phyloP scores from a whole-genome alignment of 2,888 invertebrate genomes.

The Cosmia trapezina region DNA sequence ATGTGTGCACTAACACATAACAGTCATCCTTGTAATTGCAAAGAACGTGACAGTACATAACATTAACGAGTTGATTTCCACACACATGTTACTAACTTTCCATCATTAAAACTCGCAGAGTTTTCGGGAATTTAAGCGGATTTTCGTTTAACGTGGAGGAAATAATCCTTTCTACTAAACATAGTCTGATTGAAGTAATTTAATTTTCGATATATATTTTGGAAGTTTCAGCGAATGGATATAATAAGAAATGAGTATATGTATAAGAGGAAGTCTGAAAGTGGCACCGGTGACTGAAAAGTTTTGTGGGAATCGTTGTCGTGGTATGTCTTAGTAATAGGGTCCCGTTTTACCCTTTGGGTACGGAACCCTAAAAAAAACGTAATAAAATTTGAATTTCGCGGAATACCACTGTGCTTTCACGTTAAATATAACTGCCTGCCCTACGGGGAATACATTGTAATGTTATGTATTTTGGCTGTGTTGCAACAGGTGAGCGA shows the following conservation, averaged over 20 bases:
- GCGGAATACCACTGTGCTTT: too few species aligned
- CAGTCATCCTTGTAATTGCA: background rate
- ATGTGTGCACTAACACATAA: background rate
- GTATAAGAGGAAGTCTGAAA: too few species aligned
- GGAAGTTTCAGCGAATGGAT: background rate
- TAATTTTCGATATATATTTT: slow-evolving; percentile 4
- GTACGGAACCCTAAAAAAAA: too few species aligned
- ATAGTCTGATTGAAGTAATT: background rate
- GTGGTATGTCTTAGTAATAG: too few species aligned
- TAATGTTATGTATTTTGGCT: background rate
- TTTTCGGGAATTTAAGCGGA: slow-evolving; percentile 16
- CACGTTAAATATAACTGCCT: background rate
- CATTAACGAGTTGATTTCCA: slow-evolving; percentile 7
- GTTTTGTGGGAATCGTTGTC: too few species aligned
- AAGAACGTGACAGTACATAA: slow-evolving; percentile 44
- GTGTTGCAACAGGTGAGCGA: background rate
- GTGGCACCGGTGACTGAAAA: too few species aligned
- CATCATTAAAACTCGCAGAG: slow-evolving; percentile 23
- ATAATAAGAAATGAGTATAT: too few species aligned
- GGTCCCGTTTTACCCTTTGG: too few species aligned
- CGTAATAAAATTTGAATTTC: too few species aligned
- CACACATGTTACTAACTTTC: background rate
- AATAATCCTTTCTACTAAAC: slow-evolving; percentile 16
- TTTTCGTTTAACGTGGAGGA: background rate
- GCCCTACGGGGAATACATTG: background rate